These are phyloP conservation scores for Bombus consobrinus DNA, from an alignment of 1,140 invertebrate genomes.

Conservation along the genomic window DNA sequence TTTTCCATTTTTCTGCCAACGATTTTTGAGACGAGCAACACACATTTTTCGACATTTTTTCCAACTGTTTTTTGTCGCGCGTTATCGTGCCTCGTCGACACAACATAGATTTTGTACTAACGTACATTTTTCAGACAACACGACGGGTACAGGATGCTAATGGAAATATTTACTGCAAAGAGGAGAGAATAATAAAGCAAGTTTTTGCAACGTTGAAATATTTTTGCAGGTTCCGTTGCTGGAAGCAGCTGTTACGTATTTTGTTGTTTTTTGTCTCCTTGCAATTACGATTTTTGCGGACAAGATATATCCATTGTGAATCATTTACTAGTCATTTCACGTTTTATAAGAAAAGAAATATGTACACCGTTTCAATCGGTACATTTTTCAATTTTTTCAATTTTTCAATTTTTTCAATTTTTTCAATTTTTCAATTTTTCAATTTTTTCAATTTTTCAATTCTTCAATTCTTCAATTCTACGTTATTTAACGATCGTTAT, in stretches of 20 bases:
- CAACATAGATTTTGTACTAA: background rate
- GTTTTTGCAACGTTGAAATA: conserved; percentile 4
- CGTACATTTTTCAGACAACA: conserved; percentile 15
- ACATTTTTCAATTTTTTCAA: background rate
- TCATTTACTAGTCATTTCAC: background rate
- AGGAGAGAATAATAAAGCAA: background rate
- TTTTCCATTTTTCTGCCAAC: background rate
- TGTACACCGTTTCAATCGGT: background rate
- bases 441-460: background rate
- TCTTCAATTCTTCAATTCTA: background rate
- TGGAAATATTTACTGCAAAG: background rate
- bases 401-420: background rate
- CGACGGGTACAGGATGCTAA: background rate
- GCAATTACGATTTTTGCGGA: background rate
- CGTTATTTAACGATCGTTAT: background rate
- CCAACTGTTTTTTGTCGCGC: background rate
- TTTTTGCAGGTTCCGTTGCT: conserved; percentile 27
- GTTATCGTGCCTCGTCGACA: background rate
- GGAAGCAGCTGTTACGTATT: background rate
- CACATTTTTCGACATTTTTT: background rate
- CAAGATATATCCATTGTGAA: background rate
- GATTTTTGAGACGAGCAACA: background rate
- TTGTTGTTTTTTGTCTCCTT: background rate
- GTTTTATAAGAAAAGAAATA: background rate
- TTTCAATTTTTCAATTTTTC: background rate